Base-by-base conservation (phyloP, 2,888 invertebrate genomes). In the Glaucopsyche alexis region DNA sequence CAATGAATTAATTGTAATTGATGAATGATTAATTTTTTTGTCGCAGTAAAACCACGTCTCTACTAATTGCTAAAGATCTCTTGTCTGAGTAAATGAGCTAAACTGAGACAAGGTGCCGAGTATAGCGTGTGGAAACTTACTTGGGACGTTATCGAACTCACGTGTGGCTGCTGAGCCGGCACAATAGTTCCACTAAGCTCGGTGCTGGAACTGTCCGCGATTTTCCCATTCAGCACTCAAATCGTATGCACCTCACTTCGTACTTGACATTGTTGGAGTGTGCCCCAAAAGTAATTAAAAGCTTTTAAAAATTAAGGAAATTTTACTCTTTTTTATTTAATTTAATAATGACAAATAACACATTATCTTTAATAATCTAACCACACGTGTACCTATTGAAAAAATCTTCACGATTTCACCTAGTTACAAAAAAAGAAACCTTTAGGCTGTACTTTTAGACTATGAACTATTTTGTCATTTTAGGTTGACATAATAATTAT, bases 221-320 rank as follows among this genome's bases (percentile, higher is more conserved):
- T 84, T 84, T 85, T 83, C 83, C 83, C 84, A 84, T 83, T 82
- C 82, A 77, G 74, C 79, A 78, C 81, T 82, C 78, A 79, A 82
- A 83, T 84, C 81, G 82, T 81, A 79, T 82, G 80, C 80, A 66
- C 78, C 79, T 80, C 77, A 64, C 75, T 75, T 72, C 38, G 55
- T 42, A 38, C 75, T 73, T 66, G 65, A 49, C 70, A 73, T 73
- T 52, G 19, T 74, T 73, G 40, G 55, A 71, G 67, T 76, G 71
- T 74, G 77, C 65, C 16, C 11, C 60, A 73, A 76, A 55, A 7
- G 16, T 42, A 42, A 42, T 42, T 42, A 42, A 7, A 42, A 42
- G 4, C 3, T 42, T 42, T 42, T 6, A 42, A 42, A 7, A n/a
- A n/a, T n/a, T n/a, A n/a, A 42, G 42, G 42, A 42, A 3, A 42